Evolutionary conservation across 1,140 invertebrate species (phyloP).

Genomic region (Varroa destructor): DNA sequence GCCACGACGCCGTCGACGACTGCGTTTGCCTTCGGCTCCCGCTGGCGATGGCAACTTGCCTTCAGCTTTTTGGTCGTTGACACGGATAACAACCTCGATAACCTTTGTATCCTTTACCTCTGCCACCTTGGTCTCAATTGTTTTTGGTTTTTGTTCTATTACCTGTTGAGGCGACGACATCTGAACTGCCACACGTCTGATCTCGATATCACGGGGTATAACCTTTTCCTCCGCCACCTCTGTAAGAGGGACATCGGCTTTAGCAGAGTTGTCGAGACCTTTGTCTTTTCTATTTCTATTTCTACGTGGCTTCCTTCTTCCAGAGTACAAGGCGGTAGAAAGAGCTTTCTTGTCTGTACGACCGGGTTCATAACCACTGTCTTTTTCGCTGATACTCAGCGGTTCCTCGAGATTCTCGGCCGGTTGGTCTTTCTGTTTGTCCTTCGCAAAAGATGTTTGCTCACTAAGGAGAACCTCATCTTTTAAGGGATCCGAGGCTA

Average conservation of each 20-base stretch:
- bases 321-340: background rate
- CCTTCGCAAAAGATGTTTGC: background rate
- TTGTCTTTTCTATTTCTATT: constrained; percentile 21
- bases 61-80: constrained; percentile 12
- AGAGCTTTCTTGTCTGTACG: background rate
- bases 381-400: constrained; percentile 12
- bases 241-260: constrained; percentile 20
- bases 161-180: too few relatives aligned
- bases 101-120: background rate
- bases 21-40: background rate
- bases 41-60: background rate
- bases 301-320: constrained; percentile 14
- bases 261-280: background rate
- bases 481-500: constrained; percentile 5
- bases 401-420: constrained; percentile 5
- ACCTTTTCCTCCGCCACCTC: constrained; percentile 21
- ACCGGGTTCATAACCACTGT: constrained; percentile 22
- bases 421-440: background rate
- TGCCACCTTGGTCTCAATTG: background rate
- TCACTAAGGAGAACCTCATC: background rate
- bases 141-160: background rate
- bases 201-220: constrained; percentile 1
- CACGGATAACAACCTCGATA: constrained; percentile 4
- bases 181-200: constrained; percentile 3
- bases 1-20: background rate